Base-by-base conservation (phyloP, 64 coral and sea anemone species). In the Stichodactyla mertensii region DNA sequence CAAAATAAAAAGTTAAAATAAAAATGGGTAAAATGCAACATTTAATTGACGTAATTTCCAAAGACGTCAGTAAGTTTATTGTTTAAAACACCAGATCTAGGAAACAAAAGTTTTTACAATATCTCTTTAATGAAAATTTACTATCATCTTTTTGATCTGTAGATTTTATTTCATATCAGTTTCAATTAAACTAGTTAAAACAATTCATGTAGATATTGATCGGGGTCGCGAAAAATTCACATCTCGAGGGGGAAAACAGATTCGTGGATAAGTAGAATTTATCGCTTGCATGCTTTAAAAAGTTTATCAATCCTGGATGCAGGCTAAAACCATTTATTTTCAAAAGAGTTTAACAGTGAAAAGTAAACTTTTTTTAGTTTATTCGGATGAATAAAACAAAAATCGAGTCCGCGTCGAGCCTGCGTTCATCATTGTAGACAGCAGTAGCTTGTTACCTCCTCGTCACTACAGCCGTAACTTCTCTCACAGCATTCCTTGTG, bases 371-470 rank as follows among this genome's bases (percentile, higher is more conserved):
- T 31, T 74, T n/a, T 31, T 74, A 23, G 24, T 74, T 74, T 74
- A 2, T 74, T 74, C 69, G 27, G 69, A 31, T 4, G 24, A 31
- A 74, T 28, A 13, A 31, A 31, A 31, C 26, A 26, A 9, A 1
- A 31, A 9, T 6, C 6, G 64, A 22, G 7, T 69, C 19, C 7
- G 19, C 19, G n/a, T 69, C 27, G 69, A 74, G 69, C 24, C 69
- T 23, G 8, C 69, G 69, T 10, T 74, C 23, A 74, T 74, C 23
- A 74, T 74, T 74, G 69, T 74, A 74, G 69, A 31, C 69, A 74
- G 69, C 69, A 74, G 69, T 31, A 74, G 69, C 69, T 74, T 13
- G 69, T 74, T 74, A 74, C 69, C 69, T 74, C 69, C 24, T 74
- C 22, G 24, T 27, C 69, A 31, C 24, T 31, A 74, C 69, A 74